Percentiles rank a stretch among this genome's conserved stretches.
phyloP scores from a whole-genome alignment of 2,113 vertebrate species.

The Paratilapia polleni region DNA sequence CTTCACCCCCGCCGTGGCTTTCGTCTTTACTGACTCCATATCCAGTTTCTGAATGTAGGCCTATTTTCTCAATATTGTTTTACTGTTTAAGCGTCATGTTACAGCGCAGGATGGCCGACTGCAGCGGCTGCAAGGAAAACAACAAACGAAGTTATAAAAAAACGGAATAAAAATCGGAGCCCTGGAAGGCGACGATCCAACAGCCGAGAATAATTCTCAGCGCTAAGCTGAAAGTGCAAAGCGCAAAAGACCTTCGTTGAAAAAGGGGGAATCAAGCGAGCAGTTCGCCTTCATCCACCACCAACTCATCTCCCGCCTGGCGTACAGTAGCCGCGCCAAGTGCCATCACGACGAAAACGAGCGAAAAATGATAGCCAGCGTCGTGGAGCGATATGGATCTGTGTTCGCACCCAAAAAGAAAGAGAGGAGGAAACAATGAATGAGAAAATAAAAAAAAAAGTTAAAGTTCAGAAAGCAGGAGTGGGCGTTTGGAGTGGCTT shows the following conservation, averaged over 20 bases:
- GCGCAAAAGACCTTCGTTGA: constrained; percentile 47
- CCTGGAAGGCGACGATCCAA: constrained; percentile 46
- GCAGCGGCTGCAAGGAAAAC: constrained; percentile 75
- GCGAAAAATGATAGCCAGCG: constrained; percentile 20
- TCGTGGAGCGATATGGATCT: constrained; percentile 13
- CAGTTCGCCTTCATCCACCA: constrained; percentile 74
- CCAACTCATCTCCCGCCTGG: constrained; percentile 78
- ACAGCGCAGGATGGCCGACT: constrained; percentile 79
- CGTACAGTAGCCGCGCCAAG: constrained; percentile 70
- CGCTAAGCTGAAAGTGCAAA: constrained; percentile 3
- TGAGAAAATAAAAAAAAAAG: background rate
- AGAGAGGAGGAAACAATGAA: background rate
- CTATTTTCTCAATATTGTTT: constrained; percentile 52
- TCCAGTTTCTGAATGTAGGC: constrained; percentile 74
- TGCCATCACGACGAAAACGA: constrained; percentile 77
- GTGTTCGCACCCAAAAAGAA: background rate
- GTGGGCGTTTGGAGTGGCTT: constrained; percentile 53
- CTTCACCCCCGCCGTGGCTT: constrained; percentile 92
- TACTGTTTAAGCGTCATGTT: constrained; percentile 75
- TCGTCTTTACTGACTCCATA: constrained; percentile 95
- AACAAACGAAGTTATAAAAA: constrained; percentile 32
- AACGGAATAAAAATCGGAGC: constrained; percentile 3
- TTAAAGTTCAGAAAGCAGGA: constrained; percentile 29
- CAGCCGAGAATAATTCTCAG: constrained; percentile 13
- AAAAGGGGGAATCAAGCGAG: constrained; percentile 72